Conservation (phyloP, 2,797 vertebrate species). For the Sibirionetta formosa region DNA sequence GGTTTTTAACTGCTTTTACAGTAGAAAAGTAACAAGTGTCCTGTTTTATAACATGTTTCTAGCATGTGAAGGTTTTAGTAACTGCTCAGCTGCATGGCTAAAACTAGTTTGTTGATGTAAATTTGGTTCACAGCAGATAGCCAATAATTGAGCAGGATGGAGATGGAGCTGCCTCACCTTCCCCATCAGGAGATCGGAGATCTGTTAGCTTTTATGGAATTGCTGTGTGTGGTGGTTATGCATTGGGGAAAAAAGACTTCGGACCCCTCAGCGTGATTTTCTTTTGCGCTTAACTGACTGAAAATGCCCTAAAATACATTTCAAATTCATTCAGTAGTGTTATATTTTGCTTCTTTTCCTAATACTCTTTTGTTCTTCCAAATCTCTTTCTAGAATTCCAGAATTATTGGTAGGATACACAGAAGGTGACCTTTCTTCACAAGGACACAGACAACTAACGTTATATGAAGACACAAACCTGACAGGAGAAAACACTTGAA, state of each 20-base stretch:
- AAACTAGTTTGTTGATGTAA: background rate
- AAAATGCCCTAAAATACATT: background rate
- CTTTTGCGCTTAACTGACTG: background rate
- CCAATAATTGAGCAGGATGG: background rate
- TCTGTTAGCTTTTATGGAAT: background rate
- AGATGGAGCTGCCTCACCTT: background rate
- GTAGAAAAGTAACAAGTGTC: background rate
- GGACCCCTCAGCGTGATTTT: background rate
- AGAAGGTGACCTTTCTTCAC: slow-evolving; percentile 92
- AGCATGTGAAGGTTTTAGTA: background rate
- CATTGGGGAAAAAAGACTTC: background rate
- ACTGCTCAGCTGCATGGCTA: background rate
- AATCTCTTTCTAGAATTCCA: slow-evolving; percentile 83
- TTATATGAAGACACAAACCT: slow-evolving; percentile 91
- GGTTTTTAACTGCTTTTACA: background rate
- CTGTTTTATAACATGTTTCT: background rate
- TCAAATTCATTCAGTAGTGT: background rate
- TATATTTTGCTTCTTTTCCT: background rate
- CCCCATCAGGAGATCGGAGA: background rate
- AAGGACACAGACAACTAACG: slow-evolving; percentile 92
- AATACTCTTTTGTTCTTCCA: slow-evolving; percentile 20
- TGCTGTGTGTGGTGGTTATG: background rate
- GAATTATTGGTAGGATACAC: slow-evolving; percentile 89
- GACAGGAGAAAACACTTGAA: slow-evolving; percentile 94
- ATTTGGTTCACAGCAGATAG: background rate